Conservation (phyloP, 1,140 invertebrate species). For the Drosophila sucinea region DNA sequence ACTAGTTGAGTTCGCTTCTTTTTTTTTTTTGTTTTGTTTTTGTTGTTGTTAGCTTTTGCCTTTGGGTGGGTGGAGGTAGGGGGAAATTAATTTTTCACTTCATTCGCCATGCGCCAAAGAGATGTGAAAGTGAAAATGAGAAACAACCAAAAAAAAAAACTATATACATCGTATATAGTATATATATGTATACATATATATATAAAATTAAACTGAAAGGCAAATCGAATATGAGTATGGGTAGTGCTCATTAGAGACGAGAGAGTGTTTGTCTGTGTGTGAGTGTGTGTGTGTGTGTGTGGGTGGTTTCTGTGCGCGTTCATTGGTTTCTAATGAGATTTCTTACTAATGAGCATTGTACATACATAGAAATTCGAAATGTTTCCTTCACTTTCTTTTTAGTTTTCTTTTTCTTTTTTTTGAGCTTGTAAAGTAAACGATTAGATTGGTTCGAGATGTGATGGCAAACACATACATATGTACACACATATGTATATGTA, state of each 20-base stretch:
- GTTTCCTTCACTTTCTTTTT: conserved; percentile 28
- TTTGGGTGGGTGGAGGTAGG: conserved; percentile 26
- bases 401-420: not conserved
- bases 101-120: conserved; percentile 47
- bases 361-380: conserved; percentile 56
- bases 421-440: not conserved
- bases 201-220: conserved; percentile 48
- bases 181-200: conserved; percentile 27
- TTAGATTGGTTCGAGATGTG: not conserved
- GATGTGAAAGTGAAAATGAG: conserved; percentile 72
- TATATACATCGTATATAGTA: not conserved
- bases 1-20: conserved; percentile 20
- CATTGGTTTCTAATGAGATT: conserved; percentile 80
- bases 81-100: conserved; percentile 73
- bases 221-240: conserved; percentile 32
- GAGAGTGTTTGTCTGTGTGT: conserved; percentile 1
- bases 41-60: conserved; percentile 48
- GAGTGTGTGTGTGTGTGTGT: conserved; percentile 29
- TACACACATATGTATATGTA: too few relatives aligned
- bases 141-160: conserved; percentile 38
- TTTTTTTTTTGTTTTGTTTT: conserved; percentile 34
- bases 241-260: conserved; percentile 9
- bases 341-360: conserved; percentile 67
- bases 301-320: conserved; percentile 54
- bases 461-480: too few relatives aligned